Evolutionary conservation across 53 echinoderm and acorn worm genomes (phyloP), one percentile per base, ranked within the genome.

Genomic region (Astropecten irregularis): DNA sequence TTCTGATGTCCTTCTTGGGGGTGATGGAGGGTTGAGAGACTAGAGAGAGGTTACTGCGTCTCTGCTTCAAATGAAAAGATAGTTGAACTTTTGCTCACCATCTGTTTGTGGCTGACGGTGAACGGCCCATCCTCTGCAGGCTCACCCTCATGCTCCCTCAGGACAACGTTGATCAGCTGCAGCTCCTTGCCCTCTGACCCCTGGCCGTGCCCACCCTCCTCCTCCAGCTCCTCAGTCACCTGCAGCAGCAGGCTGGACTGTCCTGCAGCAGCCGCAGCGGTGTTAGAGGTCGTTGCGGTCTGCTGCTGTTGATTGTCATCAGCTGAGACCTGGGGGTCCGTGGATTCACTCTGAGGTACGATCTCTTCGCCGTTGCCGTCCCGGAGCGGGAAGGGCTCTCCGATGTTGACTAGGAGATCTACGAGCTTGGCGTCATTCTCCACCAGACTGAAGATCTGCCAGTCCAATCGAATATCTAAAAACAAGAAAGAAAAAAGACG

Each of bases 381-480:
- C 15, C 82, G 77, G 47, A 95, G 50, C 13, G 99, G 99, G 84
- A 95, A 99, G 25, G 95, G 84, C 48, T 95, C 86, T 8, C 99
- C 99, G 61, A 88, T 90, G 76, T 51, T 95, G 28, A 94, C 76
- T 27, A 90, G 76, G 11, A 99, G 71, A 79, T 99, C 99, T 3
- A 99, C 53, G 33, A 99, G 72, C 49, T 92, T 92, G 66, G 71
- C 64, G 60, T 99, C 99, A 3, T 84, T 91, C 60, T 94, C 94
- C 26, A 67, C 35, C 11, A 99, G 86, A 83, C 92, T 99, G 84
- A 88, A 99, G 58, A 85, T 83, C 19, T 82, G 69, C 99, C 99
- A 99, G 86, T 99, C 99, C 40, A 99, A 84, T 16, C 94, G 83
- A 44, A 99, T 88, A 86, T 88, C 99, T 99, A 81, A 34, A 55